Conservation (phyloP, 2,113 vertebrate species). For the Silurus asotus region DNA sequence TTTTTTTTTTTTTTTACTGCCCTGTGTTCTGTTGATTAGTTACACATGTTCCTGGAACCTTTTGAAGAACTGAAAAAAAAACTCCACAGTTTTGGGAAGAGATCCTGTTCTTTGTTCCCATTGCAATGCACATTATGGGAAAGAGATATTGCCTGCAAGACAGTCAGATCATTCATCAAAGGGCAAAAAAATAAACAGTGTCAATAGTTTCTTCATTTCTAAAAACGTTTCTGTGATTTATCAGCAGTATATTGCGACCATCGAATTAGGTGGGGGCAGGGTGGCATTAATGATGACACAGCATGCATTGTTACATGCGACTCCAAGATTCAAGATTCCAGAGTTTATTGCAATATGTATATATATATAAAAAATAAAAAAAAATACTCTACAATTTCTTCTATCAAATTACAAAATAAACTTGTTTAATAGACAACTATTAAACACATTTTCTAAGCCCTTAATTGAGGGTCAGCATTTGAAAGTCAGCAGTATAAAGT, state of each 20-base stretch:
- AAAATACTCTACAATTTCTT: no score
- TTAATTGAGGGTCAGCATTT: neutral
- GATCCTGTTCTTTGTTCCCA: constrained; percentile 8
- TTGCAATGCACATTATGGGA: neutral
- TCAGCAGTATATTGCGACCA: neutral
- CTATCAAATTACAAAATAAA: no score
- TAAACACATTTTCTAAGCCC: neutral
- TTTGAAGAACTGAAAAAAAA: constrained; percentile 6
- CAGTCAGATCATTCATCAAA: neutral
- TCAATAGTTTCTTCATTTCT: neutral
- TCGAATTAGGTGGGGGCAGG: neutral
- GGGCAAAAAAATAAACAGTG: neutral
- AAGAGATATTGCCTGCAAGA: neutral
- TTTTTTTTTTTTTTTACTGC: neutral
- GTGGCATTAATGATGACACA: neutral
- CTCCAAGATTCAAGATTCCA: neutral
- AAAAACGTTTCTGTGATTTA: neutral
- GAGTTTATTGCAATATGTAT: no score
- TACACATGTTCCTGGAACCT: neutral
- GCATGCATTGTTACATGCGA: neutral
- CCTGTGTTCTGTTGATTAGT: neutral
- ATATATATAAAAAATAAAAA: no score
- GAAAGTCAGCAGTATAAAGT: neutral
- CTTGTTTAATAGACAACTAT: neutral
- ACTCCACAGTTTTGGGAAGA: neutral